Percentiles rank a stretch among this genome's conserved stretches.
Conservation (phyloP, 2,113 vertebrate species). For the Ammodramus savannarum region DNA sequence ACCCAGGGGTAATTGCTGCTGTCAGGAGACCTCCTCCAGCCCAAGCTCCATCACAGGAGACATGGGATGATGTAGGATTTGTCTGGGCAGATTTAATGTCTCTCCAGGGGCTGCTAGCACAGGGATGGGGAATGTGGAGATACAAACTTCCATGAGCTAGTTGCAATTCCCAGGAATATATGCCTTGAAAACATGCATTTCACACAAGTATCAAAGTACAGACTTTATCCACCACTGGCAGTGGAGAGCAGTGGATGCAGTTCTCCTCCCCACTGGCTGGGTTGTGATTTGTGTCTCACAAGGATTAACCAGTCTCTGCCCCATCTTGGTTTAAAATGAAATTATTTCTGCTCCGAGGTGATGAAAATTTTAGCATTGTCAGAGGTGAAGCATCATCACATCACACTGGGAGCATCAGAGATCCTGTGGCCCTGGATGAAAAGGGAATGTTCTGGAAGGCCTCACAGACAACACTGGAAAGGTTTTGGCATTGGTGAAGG, state of each 20-base stretch:
- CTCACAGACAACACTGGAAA: neutral
- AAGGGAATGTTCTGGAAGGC: neutral
- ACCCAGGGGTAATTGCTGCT: neutral
- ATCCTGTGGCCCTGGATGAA: neutral
- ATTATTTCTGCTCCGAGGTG: neutral
- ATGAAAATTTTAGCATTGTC: neutral
- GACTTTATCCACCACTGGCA: neutral
- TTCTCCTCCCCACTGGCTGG: neutral
- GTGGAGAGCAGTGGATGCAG: neutral
- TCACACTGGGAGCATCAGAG: neutral
- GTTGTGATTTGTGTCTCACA: neutral
- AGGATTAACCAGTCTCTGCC: neutral
- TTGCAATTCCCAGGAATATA: neutral
- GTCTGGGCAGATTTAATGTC: neutral
- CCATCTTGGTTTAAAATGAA: neutral
- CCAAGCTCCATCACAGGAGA: neutral
- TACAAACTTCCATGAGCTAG: neutral
- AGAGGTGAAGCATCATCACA: neutral
- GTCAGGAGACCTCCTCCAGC: neutral
- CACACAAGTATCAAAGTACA: neutral
- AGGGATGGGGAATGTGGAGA: neutral
- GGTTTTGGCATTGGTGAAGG: neutral
- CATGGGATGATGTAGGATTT: neutral
- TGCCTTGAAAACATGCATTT: neutral
- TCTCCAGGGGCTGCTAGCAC: neutral